Conservation (phyloP, 1,140 invertebrate genomes). For the Alviniconcha marisindica region DNA sequence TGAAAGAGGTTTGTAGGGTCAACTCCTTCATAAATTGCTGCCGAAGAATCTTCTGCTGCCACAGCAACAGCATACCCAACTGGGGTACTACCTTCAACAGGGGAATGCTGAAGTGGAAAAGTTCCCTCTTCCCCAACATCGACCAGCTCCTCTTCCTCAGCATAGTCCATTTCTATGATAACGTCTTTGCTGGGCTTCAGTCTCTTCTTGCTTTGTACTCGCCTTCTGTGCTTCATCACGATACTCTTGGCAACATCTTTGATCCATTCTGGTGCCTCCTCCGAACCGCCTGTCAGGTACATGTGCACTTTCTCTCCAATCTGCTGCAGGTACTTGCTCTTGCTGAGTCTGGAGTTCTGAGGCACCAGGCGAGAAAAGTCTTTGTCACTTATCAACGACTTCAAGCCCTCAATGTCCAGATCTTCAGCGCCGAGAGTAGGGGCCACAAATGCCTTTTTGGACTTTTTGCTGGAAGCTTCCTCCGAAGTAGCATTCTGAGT, state of each 20-base stretch:
- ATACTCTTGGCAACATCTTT: conserved; percentile 31
- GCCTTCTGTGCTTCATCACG: conserved; percentile 8
- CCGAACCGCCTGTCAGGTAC: conserved; percentile 7
- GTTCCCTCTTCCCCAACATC: conserved; percentile 16
- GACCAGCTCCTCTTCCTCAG: neutral
- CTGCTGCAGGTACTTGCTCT: conserved; percentile 16
- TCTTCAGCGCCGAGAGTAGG: neutral
- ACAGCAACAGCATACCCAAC: no score
- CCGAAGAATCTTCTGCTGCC: no score
- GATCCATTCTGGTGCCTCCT: conserved; percentile 24
- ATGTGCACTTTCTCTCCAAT: conserved; percentile 19
- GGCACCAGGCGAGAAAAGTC: conserved; percentile 6
- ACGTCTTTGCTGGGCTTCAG: conserved; percentile 32
- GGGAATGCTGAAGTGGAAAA: neutral
- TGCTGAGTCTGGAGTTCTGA: neutral
- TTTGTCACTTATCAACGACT: conserved; percentile 3
- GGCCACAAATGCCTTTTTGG: conserved; percentile 15
- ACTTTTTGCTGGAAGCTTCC: no score
- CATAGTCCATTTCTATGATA: conserved; percentile 35
- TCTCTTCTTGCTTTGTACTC: neutral
- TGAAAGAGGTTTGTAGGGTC: no score
- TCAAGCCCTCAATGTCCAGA: conserved; percentile 8
- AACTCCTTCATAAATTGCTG: no score
- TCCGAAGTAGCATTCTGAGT: neutral
- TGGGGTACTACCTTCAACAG: no score